Conservation (phyloP, 2,113 vertebrate species). For the Sceloporus tristichus region DNA sequence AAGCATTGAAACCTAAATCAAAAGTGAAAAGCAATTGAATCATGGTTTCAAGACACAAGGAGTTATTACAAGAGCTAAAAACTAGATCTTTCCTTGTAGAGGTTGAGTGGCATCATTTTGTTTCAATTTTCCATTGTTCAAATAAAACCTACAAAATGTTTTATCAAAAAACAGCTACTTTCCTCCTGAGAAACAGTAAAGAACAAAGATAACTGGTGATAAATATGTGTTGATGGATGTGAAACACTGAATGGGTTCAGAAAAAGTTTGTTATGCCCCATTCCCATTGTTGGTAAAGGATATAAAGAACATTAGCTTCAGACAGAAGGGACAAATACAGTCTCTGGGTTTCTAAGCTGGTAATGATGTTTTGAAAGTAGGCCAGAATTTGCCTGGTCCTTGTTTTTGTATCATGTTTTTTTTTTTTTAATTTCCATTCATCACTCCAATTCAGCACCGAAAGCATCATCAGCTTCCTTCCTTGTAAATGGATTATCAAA, state of each 20-base stretch:
- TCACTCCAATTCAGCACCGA: constrained; percentile 41
- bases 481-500: constrained; percentile 28
- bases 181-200: not conserved
- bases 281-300: not conserved
- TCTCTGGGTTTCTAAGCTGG: not conserved
- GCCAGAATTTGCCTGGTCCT: constrained; percentile 22
- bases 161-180: not conserved
- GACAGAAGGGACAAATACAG: not conserved
- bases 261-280: not conserved
- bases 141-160: not conserved
- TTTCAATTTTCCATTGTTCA: not conserved
- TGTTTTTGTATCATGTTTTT: not conserved
- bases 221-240: not conserved
- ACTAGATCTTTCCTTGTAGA: not conserved
- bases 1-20: not conserved
- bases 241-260: no score
- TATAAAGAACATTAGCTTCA: not conserved
- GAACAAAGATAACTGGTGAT: not conserved
- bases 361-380: not conserved
- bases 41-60: not conserved
- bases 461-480: constrained; percentile 36
- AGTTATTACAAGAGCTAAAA: not conserved
- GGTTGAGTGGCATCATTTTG: not conserved
- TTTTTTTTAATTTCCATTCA: not conserved
- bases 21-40: not conserved